These are phyloP conservation scores for Mythimna loreyi DNA, from an alignment of 2,888 invertebrate genomes.

Conservation along the genomic window DNA sequence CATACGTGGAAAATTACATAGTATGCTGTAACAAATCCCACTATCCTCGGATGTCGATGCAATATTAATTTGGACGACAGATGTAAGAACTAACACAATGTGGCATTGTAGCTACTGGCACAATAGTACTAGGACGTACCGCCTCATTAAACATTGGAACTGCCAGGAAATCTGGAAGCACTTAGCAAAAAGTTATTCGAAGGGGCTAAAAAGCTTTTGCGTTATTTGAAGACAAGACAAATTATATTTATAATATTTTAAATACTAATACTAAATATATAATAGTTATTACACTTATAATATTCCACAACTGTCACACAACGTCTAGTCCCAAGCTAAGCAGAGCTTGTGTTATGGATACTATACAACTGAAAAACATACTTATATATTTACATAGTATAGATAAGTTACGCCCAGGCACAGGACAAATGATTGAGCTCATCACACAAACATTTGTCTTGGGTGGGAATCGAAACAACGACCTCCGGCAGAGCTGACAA, in stretches of 20 bases:
- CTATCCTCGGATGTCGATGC: conserved; percentile 23
- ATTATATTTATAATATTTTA: background rate
- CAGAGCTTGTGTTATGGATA: too few relatives aligned
- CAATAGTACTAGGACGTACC: conserved; percentile 22
- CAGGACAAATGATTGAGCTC: too few relatives aligned
- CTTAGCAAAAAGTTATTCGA: conserved; percentile 4
- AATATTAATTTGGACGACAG: conserved; percentile 28
- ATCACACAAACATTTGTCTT: too few relatives aligned
- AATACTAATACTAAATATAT: too few relatives aligned
- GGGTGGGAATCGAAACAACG: too few relatives aligned
- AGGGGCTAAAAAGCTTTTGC: background rate
- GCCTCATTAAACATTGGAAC: conserved; percentile 47
- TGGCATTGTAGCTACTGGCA: conserved; percentile 32
- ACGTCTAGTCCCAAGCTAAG: too few relatives aligned
- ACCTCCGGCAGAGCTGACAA: too few relatives aligned
- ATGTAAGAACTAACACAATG: conserved; percentile 41
- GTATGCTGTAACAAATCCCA: conserved; percentile 25
- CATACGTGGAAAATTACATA: conserved; percentile 7
- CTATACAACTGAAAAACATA: too few relatives aligned
- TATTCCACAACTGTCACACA: too few relatives aligned
- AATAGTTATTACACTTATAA: too few relatives aligned
- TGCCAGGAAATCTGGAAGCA: conserved; percentile 8
- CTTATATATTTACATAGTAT: too few relatives aligned
- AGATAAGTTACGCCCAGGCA: too few relatives aligned
- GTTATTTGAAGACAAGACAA: background rate